phyloP scores from a whole-genome alignment of 2,888 invertebrate genomes.

The Cerastoderma edule region DNA sequence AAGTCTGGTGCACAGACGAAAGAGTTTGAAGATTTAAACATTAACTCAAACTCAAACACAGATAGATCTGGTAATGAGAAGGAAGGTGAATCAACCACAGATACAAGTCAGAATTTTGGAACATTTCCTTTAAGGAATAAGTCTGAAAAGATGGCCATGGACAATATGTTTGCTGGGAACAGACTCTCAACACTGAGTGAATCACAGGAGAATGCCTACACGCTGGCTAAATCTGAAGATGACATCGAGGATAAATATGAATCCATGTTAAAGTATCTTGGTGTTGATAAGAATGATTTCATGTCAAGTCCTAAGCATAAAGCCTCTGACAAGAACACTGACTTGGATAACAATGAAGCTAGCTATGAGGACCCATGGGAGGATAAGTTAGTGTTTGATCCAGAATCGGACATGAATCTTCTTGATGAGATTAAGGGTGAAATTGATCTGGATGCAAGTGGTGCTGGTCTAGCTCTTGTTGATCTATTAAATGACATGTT shows the following conservation, averaged over 20 bases:
- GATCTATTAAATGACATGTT: conserved; percentile 75
- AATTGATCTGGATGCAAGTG: conserved; percentile 65
- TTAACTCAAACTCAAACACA: conserved; percentile 66
- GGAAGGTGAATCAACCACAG: conserved; percentile 65
- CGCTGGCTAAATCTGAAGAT: neutral
- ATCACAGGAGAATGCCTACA: conserved; percentile 39
- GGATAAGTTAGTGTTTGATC: conserved; percentile 53
- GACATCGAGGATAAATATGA: conserved; percentile 53
- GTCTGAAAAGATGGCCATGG: conserved; percentile 57
- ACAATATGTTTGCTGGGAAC: conserved; percentile 48
- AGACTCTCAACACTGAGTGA: conserved; percentile 51
- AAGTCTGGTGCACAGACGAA: conserved; percentile 63
- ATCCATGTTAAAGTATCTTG: conserved; percentile 48
- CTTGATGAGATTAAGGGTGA: conserved; percentile 62
- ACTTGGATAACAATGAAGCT: conserved; percentile 32
- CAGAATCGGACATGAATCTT: conserved; percentile 56
- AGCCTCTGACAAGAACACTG: conserved; percentile 25
- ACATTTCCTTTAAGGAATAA: conserved; percentile 73
- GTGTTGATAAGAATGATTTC: conserved; percentile 49
- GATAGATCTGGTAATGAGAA: conserved; percentile 69
- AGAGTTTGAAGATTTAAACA: conserved; percentile 75
- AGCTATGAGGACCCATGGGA: conserved; percentile 61
- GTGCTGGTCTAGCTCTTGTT: conserved; percentile 72
- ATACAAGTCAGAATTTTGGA: conserved; percentile 63
- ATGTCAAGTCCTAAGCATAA: conserved; percentile 47